Conservation (phyloP, 2,888 invertebrate genomes). For the Terebella lapidaria region DNA sequence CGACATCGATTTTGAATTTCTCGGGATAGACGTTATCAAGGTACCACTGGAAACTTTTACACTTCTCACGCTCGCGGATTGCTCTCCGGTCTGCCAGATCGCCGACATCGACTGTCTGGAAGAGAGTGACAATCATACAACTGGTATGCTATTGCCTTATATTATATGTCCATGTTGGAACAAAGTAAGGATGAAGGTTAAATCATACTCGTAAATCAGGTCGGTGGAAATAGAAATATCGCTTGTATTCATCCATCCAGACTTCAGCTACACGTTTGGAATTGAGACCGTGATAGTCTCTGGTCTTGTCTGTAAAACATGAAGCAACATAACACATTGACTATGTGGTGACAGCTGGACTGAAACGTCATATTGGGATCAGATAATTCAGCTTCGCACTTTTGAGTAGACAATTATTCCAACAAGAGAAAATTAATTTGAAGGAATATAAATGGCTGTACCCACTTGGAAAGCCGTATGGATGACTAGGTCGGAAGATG, state of each 20-base stretch:
- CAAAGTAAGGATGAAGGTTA: too few species aligned
- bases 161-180: too few species aligned
- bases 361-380: too few species aligned
- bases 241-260: constrained; percentile 96
- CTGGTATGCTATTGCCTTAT: too few species aligned
- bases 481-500: constrained; percentile 88
- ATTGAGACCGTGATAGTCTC: constrained; percentile 75
- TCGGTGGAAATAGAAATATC: constrained; percentile 77
- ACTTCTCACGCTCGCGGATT: neutral
- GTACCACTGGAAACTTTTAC: neutral
- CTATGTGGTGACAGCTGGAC: neutral
- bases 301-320: constrained; percentile 15
- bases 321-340: neutral
- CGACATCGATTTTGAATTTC: neutral
- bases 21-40: neutral
- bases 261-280: constrained; percentile 89
- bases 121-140: too few species aligned
- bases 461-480: constrained; percentile 77
- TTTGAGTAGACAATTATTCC: too few species aligned
- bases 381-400: too few species aligned
- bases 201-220: constrained; percentile 31
- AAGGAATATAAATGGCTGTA: neutral
- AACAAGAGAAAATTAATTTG: neutral
- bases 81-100: neutral
- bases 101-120: neutral